A percentile compares a stretch with the other conserved stretches of the same genome.
Conservation (phyloP, 2,888 invertebrate species). For the Epistrophella euchroma region DNA sequence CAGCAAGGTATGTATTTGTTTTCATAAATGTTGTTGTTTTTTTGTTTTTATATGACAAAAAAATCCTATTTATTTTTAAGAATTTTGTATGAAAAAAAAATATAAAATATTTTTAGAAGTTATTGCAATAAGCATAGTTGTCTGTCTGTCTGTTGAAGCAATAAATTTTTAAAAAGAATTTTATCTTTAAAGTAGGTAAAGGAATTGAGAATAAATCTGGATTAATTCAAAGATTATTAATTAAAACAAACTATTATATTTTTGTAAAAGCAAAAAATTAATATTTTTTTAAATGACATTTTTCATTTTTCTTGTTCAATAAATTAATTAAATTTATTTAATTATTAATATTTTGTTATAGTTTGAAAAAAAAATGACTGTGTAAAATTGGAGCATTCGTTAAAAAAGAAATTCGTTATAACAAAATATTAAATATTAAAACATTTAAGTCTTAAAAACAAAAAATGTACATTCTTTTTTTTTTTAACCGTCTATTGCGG, state of each 20-base stretch:
- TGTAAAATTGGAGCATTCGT: background rate
- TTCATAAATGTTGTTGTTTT: constrained; percentile 43
- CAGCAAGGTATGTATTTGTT: constrained; percentile 94
- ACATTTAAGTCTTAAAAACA: background rate
- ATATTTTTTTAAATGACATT: too few species aligned
- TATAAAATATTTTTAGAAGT: background rate
- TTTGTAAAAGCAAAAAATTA: too few species aligned
- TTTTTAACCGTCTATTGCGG: too few species aligned
- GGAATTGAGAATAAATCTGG: too few species aligned
- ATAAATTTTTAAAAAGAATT: background rate
- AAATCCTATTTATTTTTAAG: constrained; percentile 21
- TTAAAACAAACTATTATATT: background rate
- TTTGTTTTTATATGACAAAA: constrained; percentile 57
- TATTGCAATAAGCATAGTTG: background rate
- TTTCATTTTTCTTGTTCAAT: too few species aligned
- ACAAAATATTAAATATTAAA: background rate
- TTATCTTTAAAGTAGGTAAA: background rate
- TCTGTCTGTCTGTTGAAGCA: background rate
- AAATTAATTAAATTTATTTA: too few species aligned
- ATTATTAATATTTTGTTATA: background rate
- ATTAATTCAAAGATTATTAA: too few species aligned
- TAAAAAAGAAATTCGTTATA: background rate
- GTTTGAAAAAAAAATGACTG: background rate
- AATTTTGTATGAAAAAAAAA: background rate
- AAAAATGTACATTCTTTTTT: background rate